Evolutionary conservation across 1,140 invertebrate genomes (phyloP).

Genomic region (Muscidifurax raptorellus): DNA sequence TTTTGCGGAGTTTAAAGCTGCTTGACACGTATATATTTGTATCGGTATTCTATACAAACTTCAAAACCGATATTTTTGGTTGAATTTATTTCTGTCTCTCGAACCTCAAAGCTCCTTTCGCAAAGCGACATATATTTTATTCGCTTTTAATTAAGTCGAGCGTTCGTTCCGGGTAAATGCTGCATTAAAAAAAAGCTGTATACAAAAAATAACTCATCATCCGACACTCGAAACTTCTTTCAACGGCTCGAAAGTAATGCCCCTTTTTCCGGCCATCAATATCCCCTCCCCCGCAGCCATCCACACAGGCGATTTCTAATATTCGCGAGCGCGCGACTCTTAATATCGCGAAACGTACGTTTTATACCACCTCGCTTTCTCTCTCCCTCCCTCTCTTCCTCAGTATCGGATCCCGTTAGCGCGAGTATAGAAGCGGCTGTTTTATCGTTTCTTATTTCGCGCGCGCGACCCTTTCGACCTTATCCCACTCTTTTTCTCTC

Average conservation of each 20-base stretch:
- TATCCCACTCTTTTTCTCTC: background rate
- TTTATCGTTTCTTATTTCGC: constrained; percentile 44
- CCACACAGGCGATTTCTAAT: constrained; percentile 35
- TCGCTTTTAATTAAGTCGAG: too few relatives aligned
- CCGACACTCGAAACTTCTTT: background rate
- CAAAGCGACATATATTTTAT: too few relatives aligned
- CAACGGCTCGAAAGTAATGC: background rate
- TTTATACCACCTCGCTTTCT: constrained; percentile 5
- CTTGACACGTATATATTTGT: background rate
- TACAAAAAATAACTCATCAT: too few relatives aligned
- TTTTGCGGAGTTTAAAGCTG: background rate
- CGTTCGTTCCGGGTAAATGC: too few relatives aligned
- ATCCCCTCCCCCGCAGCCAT: background rate
- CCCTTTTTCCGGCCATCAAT: background rate
- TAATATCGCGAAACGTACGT: constrained; percentile 33
- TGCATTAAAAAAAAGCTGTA: too few relatives aligned
- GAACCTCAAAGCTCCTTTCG: too few relatives aligned
- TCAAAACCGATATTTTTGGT: too few relatives aligned
- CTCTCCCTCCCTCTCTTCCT: background rate
- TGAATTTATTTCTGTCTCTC: too few relatives aligned
- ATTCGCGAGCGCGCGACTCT: constrained; percentile 17
- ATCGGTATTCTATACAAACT: too few relatives aligned
- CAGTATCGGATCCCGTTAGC: constrained; percentile 18
- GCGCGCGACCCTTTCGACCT: background rate
- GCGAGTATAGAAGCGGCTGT: constrained; percentile 5